Percentiles rank a stretch among this genome's conserved stretches.
phyloP scores from a whole-genome alignment of 2,797 vertebrate species.

The Periophthalmus magnuspinnatus region DNA sequence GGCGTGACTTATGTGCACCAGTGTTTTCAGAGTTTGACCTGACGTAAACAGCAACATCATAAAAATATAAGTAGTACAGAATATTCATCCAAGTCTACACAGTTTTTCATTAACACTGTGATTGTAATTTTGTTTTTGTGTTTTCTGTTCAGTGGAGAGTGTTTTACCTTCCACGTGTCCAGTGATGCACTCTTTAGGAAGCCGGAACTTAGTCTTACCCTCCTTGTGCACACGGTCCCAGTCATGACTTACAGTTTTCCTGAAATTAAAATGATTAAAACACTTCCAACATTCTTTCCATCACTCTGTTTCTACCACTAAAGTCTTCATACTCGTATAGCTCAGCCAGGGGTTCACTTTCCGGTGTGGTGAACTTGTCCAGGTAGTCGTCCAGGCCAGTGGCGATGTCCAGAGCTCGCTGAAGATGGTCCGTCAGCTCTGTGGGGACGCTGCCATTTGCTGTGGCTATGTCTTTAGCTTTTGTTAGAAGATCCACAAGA shows the following conservation, averaged over 20 bases:
- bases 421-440: constrained; percentile 65
- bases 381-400: constrained; percentile 74
- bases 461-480: constrained; percentile 72
- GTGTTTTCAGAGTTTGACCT: constrained; percentile 76
- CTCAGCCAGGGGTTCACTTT: constrained; percentile 68
- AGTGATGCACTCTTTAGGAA: constrained; percentile 77
- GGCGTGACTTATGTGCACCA: constrained; percentile 69
- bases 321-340: constrained; percentile 59
- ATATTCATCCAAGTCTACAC: background rate
- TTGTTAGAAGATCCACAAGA: constrained; percentile 75
- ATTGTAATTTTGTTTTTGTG: background rate
- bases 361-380: constrained; percentile 61
- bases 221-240: constrained; percentile 71
- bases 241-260: constrained; percentile 72
- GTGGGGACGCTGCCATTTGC: constrained; percentile 60
- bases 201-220: constrained; percentile 66
- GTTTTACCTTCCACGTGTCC: constrained; percentile 73
- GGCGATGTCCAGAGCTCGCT: constrained; percentile 77
- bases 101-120: background rate
- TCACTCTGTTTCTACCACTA: background rate
- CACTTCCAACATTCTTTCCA: background rate
- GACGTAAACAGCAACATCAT: constrained; percentile 12
- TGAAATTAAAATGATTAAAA: constrained; percentile 27
- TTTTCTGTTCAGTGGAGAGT: background rate
- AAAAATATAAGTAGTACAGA: background rate